Evolutionary conservation across 2,888 invertebrate genomes (phyloP), one percentile per base, ranked within the genome.

Genomic region (Agrotis exclamationis): DNA sequence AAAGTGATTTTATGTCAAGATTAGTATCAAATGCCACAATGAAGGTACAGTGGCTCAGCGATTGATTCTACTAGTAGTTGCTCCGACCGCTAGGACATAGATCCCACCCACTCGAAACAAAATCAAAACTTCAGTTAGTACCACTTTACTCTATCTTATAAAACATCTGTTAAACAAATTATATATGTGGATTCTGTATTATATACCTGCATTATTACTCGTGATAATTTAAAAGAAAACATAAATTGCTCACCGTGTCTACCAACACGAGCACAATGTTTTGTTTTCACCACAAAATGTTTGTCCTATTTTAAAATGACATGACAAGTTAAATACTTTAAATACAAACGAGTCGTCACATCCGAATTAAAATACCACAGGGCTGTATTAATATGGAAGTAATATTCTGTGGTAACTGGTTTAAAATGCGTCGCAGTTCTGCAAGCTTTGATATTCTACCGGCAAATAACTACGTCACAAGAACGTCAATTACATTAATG

Each of bases 391-490:
- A 53, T 45, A 75, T 50, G 76, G 13, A 48, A 24, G 22, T 78
- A 44, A 68, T 22, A 14, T 9, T 51, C 3, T 53, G 39, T n/a
- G 24, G 59, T 57, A n/a, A 20, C n/a, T 39, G 11, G 39, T 39
- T 5, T 1, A 39, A 57, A n/a, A 63, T 54, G 33, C 39, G 63
- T 64, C 70, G 45, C 53, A 44, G 28, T 6, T 45, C 22, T 64
- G 78, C 82, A 80, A 60, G 56, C 71, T 70, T 82, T 70, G 78
- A 77, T 50, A 77, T 77, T 77, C 56, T 63, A 53, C 48, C 56
- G 45, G 60, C 53, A 76, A 76, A 81, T 81, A 77, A 63, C 51
- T 50, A 77, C 82, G 82, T 82, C 82, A 82, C 56, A 77, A 78
- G 79, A 64, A 78, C 77, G 2, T 82, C 77, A 62, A 57, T 77